Evolutionary conservation across 2,888 invertebrate species (phyloP).

Genomic region (Idaea aversata): DNA sequence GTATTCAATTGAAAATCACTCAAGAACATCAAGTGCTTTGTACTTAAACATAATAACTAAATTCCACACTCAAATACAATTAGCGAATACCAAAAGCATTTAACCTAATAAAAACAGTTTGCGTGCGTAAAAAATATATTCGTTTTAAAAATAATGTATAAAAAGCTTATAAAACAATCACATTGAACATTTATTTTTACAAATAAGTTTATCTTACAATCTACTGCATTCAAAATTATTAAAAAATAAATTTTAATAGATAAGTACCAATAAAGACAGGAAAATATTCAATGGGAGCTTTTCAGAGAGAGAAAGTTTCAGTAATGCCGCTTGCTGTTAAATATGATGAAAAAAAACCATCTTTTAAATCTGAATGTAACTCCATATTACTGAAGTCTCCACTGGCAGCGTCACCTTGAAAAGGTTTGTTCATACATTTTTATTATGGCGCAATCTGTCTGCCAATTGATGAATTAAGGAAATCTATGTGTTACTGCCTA

Average conservation of each 20-base stretch:
- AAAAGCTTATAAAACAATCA: slow-evolving; percentile 43
- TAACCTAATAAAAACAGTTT: slow-evolving; percentile 31
- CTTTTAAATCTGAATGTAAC: too few relatives aligned
- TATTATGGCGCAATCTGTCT: too few relatives aligned
- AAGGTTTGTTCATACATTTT: too few relatives aligned
- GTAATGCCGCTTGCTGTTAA: too few relatives aligned
- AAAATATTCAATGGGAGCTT: not conserved
- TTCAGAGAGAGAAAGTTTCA: too few relatives aligned
- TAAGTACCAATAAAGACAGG: too few relatives aligned
- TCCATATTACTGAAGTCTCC: too few relatives aligned
- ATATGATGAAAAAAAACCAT: too few relatives aligned
- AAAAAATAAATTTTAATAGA: not conserved
- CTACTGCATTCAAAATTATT: slow-evolving; percentile 14
- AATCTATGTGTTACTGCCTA: too few relatives aligned
- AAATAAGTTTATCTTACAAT: slow-evolving; percentile 42
- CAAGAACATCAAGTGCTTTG: slow-evolving; percentile 25
- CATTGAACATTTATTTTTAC: slow-evolving; percentile 40
- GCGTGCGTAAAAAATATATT: slow-evolving; percentile 38
- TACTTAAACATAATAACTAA: not conserved
- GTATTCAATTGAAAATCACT: slow-evolving; percentile 68
- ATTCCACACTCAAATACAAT: not conserved
- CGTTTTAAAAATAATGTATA: slow-evolving; percentile 30
- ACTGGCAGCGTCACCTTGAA: too few relatives aligned
- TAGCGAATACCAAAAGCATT: not conserved
- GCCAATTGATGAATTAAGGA: too few relatives aligned